Percentiles rank a stretch among this genome's conserved stretches.
phyloP scores from a whole-genome alignment of 2,888 invertebrate genomes.

The Harmothoe impar region DNA sequence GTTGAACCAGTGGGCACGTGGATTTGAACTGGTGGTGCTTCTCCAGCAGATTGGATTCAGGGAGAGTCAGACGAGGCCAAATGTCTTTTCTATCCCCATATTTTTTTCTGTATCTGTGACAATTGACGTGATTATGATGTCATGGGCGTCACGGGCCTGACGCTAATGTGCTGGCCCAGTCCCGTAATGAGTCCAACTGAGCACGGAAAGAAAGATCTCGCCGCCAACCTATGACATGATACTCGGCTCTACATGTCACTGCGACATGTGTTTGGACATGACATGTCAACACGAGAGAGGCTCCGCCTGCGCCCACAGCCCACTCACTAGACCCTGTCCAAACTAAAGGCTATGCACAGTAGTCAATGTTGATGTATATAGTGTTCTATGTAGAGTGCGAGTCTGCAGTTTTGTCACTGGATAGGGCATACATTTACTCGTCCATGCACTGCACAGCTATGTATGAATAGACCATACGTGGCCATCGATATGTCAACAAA shows the following conservation, averaged over 20 bases:
- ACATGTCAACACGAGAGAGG: conserved; percentile 50
- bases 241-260: conserved; percentile 50
- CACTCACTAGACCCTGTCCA: not conserved
- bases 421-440: too few relatives aligned
- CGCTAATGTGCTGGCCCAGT: not conserved
- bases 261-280: conserved; percentile 55
- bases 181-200: conserved; percentile 8
- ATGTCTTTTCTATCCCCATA: not conserved
- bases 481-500: too few relatives aligned
- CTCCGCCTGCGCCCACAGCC: not conserved
- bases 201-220: conserved; percentile 31
- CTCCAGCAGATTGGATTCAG: too few relatives aligned
- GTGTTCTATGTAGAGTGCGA: too few relatives aligned
- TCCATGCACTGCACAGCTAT: too few relatives aligned
- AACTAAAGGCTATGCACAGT: too few relatives aligned
- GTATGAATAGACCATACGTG: too few relatives aligned
- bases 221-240: not conserved
- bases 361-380: too few relatives aligned
- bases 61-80: not conserved
- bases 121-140: conserved; percentile 58
- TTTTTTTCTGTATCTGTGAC: conserved; percentile 30
- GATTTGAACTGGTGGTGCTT: too few relatives aligned
- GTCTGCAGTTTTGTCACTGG: too few relatives aligned
- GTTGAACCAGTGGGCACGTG: too few relatives aligned
- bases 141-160: conserved; percentile 54